phyloP scores from a whole-genome alignment of 2,888 invertebrate genomes.

The Synanthedon andrenaeformis region DNA sequence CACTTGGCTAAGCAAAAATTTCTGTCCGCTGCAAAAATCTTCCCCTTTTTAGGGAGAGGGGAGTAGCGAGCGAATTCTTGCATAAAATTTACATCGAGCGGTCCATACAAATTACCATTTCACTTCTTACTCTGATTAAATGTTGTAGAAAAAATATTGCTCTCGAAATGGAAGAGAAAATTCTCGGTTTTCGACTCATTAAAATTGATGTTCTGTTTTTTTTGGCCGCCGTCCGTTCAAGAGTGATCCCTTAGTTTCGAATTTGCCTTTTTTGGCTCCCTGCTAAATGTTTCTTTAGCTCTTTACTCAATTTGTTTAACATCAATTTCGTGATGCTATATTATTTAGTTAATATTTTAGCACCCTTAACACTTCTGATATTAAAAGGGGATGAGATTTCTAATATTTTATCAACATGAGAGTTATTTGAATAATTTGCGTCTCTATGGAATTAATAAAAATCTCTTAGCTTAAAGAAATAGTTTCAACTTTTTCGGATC shows the following conservation, averaged over 20 bases:
- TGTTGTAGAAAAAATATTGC: slow-evolving; percentile 71
- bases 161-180: slow-evolving; percentile 65
- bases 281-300: slow-evolving; percentile 13
- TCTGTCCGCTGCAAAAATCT: slow-evolving; percentile 68
- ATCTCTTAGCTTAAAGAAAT: neutral
- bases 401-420: slow-evolving; percentile 3
- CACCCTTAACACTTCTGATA: too few relatives aligned
- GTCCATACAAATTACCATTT: slow-evolving; percentile 71
- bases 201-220: slow-evolving; percentile 64
- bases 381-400: too few relatives aligned
- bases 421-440: neutral
- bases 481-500: neutral
- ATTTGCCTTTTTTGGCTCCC: slow-evolving; percentile 20
- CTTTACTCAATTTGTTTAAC: slow-evolving; percentile 21
- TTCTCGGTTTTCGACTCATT: slow-evolving; percentile 66
- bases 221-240: slow-evolving; percentile 18
- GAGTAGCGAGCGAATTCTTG: slow-evolving; percentile 62
- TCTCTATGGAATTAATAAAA: neutral
- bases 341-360: too few relatives aligned
- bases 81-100: slow-evolving; percentile 71
- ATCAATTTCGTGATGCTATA: slow-evolving; percentile 2
- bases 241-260: slow-evolving; percentile 34
- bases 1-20: slow-evolving; percentile 70
- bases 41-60: slow-evolving; percentile 58
- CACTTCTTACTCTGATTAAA: slow-evolving; percentile 70